Conservation (phyloP, 2,113 vertebrate species). For the Sciurus niger region DNA sequence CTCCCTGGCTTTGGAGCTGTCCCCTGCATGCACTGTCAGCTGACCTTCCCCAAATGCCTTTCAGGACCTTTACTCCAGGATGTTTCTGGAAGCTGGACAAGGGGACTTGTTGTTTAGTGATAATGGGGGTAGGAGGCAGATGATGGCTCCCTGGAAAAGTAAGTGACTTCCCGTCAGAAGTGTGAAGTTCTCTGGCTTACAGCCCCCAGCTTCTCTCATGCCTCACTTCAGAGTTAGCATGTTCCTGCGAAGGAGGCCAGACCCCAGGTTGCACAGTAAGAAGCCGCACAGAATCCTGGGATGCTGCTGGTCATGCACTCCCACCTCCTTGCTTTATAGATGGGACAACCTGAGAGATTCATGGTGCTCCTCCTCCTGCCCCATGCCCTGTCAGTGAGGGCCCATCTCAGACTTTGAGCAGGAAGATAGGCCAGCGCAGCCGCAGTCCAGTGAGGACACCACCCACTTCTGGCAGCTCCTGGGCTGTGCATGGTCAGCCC, state of each 20-base stretch:
- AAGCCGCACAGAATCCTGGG: not conserved
- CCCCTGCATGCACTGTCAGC: accelerated
- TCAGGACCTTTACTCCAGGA: not conserved
- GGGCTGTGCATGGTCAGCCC: not conserved
- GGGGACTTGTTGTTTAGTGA: not conserved
- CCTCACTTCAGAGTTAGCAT: not conserved
- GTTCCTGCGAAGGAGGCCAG: not conserved
- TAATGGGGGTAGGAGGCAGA: not conserved
- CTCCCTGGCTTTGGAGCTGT: not conserved
- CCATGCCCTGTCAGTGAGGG: accelerated
- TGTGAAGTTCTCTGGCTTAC: not conserved
- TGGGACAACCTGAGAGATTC: not conserved
- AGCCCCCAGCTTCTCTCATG: not conserved
- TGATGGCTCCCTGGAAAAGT: not conserved
- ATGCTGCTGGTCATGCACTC: accelerated
- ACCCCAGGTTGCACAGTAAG: not conserved
- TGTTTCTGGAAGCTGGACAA: not conserved
- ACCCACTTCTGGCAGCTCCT: not conserved
- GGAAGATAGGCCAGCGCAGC: not conserved
- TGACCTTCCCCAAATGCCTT: not conserved
- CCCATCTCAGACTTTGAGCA: not conserved
- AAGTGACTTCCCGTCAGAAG: not conserved
- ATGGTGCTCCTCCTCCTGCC: accelerated
- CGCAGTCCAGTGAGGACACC: not conserved
- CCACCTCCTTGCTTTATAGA: not conserved